These are phyloP conservation scores for Anthonomus grandis DNA, from an alignment of 1,140 invertebrate genomes.

Conservation along the genomic window DNA sequence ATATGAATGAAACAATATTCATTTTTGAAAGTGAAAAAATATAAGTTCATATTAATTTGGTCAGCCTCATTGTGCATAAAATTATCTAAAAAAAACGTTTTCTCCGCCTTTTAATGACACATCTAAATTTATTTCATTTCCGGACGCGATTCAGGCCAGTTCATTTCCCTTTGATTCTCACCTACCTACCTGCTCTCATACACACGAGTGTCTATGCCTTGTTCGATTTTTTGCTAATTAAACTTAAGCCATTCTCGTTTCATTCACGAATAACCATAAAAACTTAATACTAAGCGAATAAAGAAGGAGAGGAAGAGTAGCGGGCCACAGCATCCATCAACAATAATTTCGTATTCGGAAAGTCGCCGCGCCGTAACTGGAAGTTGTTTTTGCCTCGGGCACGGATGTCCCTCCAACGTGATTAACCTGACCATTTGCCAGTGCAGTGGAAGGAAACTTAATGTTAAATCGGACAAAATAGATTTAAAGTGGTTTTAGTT, in stretches of 20 bases:
- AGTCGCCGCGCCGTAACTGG: constrained; percentile 23
- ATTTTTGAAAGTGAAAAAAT: too few relatives aligned
- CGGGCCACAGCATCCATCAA: constrained; percentile 19
- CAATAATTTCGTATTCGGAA: constrained; percentile 25
- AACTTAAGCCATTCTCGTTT: constrained; percentile 15
- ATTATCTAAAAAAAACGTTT: too few relatives aligned
- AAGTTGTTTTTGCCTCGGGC: constrained; percentile 21
- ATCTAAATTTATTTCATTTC: constrained; percentile 7
- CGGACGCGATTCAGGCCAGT: constrained; percentile 1
- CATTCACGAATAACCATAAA: constrained; percentile 25
- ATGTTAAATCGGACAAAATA: too few relatives aligned
- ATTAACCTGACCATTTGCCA: constrained; percentile 28
- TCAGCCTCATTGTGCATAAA: too few relatives aligned
- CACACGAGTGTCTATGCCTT: constrained; percentile 19
- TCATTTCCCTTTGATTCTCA: constrained; percentile 9
- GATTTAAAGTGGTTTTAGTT: too few relatives aligned
- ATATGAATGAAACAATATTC: too few relatives aligned
- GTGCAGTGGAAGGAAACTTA: too few relatives aligned
- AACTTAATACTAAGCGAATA: constrained; percentile 1
- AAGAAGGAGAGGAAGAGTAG: constrained; percentile 17
- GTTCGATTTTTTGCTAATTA: constrained; percentile 24
- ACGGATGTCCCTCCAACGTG: constrained; percentile 27
- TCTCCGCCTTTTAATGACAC: too few relatives aligned
- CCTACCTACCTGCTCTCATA: constrained; percentile 3
- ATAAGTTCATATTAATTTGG: too few relatives aligned